Evolutionary conservation across 2,888 invertebrate genomes (phyloP).

Genomic region (Galerucella pusilla): DNA sequence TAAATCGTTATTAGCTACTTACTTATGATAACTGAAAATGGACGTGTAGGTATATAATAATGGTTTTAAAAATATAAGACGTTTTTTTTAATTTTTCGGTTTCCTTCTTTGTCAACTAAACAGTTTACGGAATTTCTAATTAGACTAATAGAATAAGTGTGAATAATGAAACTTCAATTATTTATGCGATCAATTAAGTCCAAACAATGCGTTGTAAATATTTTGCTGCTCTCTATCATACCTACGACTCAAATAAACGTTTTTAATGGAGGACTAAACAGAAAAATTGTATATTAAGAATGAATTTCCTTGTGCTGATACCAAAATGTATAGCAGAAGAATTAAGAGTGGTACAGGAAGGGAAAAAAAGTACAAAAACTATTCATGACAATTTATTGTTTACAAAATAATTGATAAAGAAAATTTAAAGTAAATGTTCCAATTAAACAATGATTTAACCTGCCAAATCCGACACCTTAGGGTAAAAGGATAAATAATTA

Average conservation of each 20-base stretch:
- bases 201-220: background rate
- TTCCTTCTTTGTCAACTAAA: conserved; percentile 42
- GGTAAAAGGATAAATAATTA: no score
- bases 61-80: conserved; percentile 55
- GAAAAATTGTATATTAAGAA: background rate
- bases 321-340: no score
- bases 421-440: no score
- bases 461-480: no score
- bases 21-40: conserved; percentile 54
- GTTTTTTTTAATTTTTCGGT: conserved; percentile 53
- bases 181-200: background rate
- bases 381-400: no score
- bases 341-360: no score
- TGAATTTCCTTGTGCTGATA: no score
- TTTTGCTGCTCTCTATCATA: background rate
- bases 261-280: background rate
- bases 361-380: no score
- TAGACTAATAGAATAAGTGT: conserved; percentile 30
- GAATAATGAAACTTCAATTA: conserved; percentile 23
- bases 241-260: background rate
- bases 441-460: no score
- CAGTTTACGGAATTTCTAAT: conserved; percentile 29
- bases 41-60: conserved; percentile 60
- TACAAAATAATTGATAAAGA: no score
- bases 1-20: conserved; percentile 58